Evolutionary conservation across 2,797 vertebrate genomes (phyloP).

Genomic region (Leucoraja ocellata): DNA sequence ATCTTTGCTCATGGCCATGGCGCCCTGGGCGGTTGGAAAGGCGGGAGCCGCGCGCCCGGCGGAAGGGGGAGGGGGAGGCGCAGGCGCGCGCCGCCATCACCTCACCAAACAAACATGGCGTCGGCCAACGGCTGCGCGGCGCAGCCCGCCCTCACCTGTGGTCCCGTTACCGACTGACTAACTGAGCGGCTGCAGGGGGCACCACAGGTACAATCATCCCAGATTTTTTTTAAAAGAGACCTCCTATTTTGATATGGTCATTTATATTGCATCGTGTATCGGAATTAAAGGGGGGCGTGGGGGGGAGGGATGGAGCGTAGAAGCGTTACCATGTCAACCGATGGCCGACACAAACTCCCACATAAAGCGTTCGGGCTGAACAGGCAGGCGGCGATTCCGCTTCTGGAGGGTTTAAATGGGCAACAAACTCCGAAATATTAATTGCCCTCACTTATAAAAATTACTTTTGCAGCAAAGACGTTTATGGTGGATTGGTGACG

Average conservation of each 20-base stretch:
- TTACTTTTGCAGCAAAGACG: background rate
- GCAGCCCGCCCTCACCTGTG: too few relatives aligned
- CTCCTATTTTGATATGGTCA: background rate
- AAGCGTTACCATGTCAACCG: conserved; percentile 55
- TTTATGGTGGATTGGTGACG: background rate
- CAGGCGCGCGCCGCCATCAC: background rate
- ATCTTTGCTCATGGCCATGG: too few relatives aligned
- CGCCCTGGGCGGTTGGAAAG: background rate
- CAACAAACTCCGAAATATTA: background rate
- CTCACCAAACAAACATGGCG: background rate
- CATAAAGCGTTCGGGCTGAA: background rate
- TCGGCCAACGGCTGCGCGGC: background rate
- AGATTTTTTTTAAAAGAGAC: background rate
- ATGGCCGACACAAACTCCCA: conserved; percentile 30
- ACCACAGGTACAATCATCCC: background rate
- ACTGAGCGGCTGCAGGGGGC: background rate
- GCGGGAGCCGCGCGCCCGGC: too few relatives aligned
- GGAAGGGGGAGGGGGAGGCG: background rate
- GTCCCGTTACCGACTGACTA: too few relatives aligned
- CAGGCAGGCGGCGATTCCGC: background rate
- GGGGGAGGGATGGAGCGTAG: background rate
- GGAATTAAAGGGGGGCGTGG: background rate
- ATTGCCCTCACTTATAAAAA: background rate
- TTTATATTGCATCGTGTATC: background rate
- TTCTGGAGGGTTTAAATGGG: background rate